Conservation (phyloP, 2,797 vertebrate species). For the Sebastes trivittatus region DNA sequence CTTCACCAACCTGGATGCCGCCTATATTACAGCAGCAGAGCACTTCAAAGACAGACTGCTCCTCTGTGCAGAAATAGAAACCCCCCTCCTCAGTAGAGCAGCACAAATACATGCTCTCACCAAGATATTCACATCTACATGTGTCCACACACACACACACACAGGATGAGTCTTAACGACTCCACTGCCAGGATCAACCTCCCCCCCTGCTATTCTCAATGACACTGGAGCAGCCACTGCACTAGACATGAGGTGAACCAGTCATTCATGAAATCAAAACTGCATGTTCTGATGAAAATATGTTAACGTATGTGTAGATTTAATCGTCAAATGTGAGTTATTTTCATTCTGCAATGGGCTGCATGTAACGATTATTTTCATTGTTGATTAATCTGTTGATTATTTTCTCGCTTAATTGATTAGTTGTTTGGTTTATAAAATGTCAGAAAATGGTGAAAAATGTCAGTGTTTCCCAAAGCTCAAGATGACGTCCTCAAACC, state of each 20-base stretch:
- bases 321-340: neutral
- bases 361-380: too few relatives aligned
- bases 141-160: constrained; percentile 8
- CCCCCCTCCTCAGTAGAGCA: constrained; percentile 32
- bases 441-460: too few relatives aligned
- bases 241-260: constrained; percentile 8
- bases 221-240: constrained; percentile 4
- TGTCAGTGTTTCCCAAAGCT: too few relatives aligned
- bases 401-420: too few relatives aligned
- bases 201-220: neutral
- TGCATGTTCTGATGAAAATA: neutral
- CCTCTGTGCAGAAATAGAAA: constrained; percentile 60
- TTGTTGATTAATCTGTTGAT: too few relatives aligned
- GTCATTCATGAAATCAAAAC: neutral
- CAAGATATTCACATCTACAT: constrained; percentile 12
- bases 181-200: constrained; percentile 11
- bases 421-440: too few relatives aligned
- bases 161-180: constrained; percentile 14
- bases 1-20: constrained; percentile 68
- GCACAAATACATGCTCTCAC: constrained; percentile 18
- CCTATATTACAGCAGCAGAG: constrained; percentile 67
- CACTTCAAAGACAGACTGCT: constrained; percentile 75
- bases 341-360: neutral
- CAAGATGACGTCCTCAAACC: too few relatives aligned
- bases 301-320: neutral